Base-by-base conservation (phyloP, 2,113 vertebrate species). In the Aegotheles bennettii region DNA sequence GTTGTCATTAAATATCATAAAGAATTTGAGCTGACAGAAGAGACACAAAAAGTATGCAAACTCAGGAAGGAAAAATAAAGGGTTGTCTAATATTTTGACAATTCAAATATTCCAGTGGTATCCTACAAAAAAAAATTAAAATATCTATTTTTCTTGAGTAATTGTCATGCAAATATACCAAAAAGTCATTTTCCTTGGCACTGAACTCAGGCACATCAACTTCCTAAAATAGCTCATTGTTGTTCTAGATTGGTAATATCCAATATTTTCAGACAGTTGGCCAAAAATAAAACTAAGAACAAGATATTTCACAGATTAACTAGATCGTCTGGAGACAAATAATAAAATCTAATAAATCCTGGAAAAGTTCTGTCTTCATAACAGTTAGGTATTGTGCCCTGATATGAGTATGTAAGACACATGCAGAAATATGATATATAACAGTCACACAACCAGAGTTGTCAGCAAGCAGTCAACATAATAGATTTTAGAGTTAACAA, bases 41-140 rank as follows among this genome's bases (percentile, higher is more conserved):
- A 43, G 13, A 36, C 2, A 54, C 21, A 73, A 13, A 77, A 73
- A 3, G 1, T 29, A 20, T 0, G 0, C 33, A 59, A 71, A 38
- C 16, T 31, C 11, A 3, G 25, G 16, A 45, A 83, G 7, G 69
- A 67, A 84, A 61, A n/a, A 13, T 35, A 76, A 68, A 67, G 5
- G 14, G 25, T 16, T 70, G 15, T 2, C 6, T 29, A 13, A 29
- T 19, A 57, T 18, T 87, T 73, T 40, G 40, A 60, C 8, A 69
- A 35, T 11, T 68, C 18, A 17, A 33, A 87, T 21, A 80, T 68
- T 90, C 31, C 35, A 56, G 3, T 12, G 2, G 3, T 8, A 53
- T 29, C 23, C 18, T 47, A 61, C 4, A 73, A 69, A 84, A 76
- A 73, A 69, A 84, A 76, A 76, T 19, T 38, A 38, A 79, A 53